A percentile compares a stretch with the other conserved stretches of the same genome.
These are phyloP conservation scores for Delphinus delphis DNA, from an alignment of 2,113 vertebrate genomes.

Conservation along the genomic window DNA sequence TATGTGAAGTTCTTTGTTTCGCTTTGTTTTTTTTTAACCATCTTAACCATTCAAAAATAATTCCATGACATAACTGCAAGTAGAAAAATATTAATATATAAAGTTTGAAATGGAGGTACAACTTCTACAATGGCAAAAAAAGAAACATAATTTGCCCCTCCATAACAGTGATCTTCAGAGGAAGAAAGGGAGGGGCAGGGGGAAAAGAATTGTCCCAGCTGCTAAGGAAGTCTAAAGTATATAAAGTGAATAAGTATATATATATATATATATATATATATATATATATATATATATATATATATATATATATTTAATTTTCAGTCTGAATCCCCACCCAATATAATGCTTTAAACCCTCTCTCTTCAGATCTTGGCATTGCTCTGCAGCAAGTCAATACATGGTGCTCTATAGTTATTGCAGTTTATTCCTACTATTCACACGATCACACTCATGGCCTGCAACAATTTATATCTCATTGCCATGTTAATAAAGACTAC, in stretches of 20 bases:
- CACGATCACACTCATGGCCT: too few relatives aligned
- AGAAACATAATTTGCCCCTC: background rate
- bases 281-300: too few relatives aligned
- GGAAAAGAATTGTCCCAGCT: background rate
- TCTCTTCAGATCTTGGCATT: background rate
- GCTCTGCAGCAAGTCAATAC: fast-evolving
- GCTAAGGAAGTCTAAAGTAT: background rate
- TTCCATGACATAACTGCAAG: background rate
- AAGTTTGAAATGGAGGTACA: background rate
- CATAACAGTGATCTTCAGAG: background rate
- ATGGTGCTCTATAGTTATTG: background rate
- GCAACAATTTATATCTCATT: background rate
- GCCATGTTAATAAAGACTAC: background rate
- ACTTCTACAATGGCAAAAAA: background rate
- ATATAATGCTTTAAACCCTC: background rate
- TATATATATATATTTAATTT: background rate
- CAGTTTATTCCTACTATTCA: background rate
- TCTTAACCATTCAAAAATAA: background rate
- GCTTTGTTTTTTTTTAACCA: background rate
- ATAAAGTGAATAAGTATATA: background rate
- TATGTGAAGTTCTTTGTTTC: background rate
- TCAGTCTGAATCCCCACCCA: background rate
- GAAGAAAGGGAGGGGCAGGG: background rate
- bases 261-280: too few relatives aligned
- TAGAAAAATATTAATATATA: background rate